Conservation (phyloP, 30 jellyfish, hydroid and myxozoan species). For the Aurelia coerulea region DNA sequence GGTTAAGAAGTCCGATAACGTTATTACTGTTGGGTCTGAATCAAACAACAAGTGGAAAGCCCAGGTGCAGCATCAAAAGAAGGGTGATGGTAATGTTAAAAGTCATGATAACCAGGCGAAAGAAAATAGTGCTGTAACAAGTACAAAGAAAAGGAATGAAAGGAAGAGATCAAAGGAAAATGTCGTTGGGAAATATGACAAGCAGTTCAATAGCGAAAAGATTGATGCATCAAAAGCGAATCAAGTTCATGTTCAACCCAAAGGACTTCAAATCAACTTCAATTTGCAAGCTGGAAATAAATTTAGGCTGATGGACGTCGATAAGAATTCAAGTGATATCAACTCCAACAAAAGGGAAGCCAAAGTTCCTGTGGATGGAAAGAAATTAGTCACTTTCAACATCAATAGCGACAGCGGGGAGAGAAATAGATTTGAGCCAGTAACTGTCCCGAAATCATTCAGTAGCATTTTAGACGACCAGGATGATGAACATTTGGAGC, state of each 20-base stretch:
- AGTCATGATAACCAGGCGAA: background rate
- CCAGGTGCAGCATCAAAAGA: slow-evolving; percentile 1
- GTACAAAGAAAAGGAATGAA: slow-evolving; percentile 3
- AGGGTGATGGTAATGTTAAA: background rate
- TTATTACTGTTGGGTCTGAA: slow-evolving; percentile 20
- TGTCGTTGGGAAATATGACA: slow-evolving; percentile 46
- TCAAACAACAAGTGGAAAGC: slow-evolving; percentile 2
- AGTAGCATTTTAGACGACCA: slow-evolving; percentile 25
- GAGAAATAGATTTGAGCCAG: slow-evolving; percentile 15
- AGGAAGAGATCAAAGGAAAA: slow-evolving; percentile 16
- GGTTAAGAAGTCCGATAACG: slow-evolving; percentile 17
- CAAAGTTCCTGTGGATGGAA: slow-evolving; percentile 16
- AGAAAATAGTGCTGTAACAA: slow-evolving; percentile 7
- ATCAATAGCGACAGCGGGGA: slow-evolving; percentile 5
- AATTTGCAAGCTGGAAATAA: slow-evolving; percentile 67
- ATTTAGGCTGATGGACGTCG: slow-evolving; percentile 35
- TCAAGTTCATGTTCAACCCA: slow-evolving; percentile 59
- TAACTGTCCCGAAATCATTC: slow-evolving; percentile 36
- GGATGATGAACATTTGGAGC: slow-evolving; percentile 46
- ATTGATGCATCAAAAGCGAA: background rate
- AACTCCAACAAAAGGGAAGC: slow-evolving; percentile 11
- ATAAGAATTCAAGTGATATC: slow-evolving; percentile 13
- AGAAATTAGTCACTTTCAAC: slow-evolving; percentile 59
- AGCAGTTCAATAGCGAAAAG: slow-evolving; percentile 6
- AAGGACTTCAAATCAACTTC: slow-evolving; percentile 63